Percentiles rank a stretch among this genome's conserved stretches.
Evolutionary conservation across 2,113 vertebrate genomes (phyloP).

Genomic region (Gobiocypris rarus): DNA sequence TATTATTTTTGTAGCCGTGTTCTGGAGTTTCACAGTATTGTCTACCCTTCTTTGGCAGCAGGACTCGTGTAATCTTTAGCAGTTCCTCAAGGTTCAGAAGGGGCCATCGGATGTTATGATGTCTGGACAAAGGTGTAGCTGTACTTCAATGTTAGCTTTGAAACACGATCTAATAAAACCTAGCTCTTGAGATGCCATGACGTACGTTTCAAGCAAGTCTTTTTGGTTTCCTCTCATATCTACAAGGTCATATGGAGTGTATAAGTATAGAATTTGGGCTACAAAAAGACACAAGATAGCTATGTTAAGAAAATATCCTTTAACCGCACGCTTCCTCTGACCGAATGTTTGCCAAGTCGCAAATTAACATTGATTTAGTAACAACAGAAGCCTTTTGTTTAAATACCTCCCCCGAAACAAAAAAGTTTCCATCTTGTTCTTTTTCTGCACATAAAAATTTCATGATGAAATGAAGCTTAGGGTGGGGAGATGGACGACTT

Average conservation of each 20-base stretch:
- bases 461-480: conserved; percentile 68
- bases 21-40: conserved; percentile 24
- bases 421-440: conserved; percentile 66
- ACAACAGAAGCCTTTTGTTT: conserved; percentile 77
- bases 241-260: conserved; percentile 49
- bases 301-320: conserved; percentile 61
- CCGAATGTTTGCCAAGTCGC: conserved; percentile 65
- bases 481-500: conserved; percentile 49
- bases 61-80: conserved; percentile 12
- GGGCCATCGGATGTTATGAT: conserved; percentile 14
- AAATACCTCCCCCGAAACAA: conserved; percentile 15
- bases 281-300: conserved; percentile 50
- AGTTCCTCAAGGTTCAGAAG: conserved; percentile 34
- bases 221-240: conserved; percentile 33
- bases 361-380: conserved; percentile 70
- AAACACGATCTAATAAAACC: conserved; percentile 28
- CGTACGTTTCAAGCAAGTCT: conserved; percentile 2
- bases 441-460: conserved; percentile 73
- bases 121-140: conserved; percentile 42
- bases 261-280: conserved; percentile 56
- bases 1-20: conserved; percentile 33
- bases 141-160: conserved; percentile 35
- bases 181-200: conserved; percentile 1
- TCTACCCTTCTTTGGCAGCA: conserved; percentile 44
- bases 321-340: conserved; percentile 64